These are phyloP conservation scores for Limnephilus lunatus DNA, from an alignment of 2,888 invertebrate genomes.

Conservation along the genomic window DNA sequence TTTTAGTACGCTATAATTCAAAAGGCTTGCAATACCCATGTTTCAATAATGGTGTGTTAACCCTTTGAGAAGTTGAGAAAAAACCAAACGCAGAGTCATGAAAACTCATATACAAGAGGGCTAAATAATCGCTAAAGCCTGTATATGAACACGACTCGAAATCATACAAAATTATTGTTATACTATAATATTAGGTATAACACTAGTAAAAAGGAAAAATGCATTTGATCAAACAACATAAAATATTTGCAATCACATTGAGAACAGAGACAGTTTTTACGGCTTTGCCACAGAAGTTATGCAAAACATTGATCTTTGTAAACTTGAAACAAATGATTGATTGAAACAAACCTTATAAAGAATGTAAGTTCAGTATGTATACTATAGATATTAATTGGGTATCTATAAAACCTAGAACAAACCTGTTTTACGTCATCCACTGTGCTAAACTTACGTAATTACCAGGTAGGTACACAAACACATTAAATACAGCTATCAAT, in stretches of 20 bases:
- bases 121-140: neutral
- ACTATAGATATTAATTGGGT: neutral
- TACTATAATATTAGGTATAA: too few relatives aligned
- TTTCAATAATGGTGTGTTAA: neutral
- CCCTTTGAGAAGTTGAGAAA: neutral
- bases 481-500: conserved; percentile 33
- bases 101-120: neutral
- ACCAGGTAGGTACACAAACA: neutral
- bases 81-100: neutral
- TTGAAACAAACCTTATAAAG: neutral
- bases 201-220: neutral
- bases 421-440: neutral
- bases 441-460: conserved; percentile 9
- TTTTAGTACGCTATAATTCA: neutral
- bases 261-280: neutral
- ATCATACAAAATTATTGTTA: neutral
- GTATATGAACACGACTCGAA: neutral
- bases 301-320: neutral
- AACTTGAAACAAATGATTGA: neutral
- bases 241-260: neutral
- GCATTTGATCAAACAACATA: neutral
- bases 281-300: neutral
- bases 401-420: neutral
- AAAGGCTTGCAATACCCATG: neutral
- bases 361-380: neutral